Evolutionary conservation across 1,140 invertebrate genomes (phyloP).

Genomic region (Drosophila kohkoa): DNA sequence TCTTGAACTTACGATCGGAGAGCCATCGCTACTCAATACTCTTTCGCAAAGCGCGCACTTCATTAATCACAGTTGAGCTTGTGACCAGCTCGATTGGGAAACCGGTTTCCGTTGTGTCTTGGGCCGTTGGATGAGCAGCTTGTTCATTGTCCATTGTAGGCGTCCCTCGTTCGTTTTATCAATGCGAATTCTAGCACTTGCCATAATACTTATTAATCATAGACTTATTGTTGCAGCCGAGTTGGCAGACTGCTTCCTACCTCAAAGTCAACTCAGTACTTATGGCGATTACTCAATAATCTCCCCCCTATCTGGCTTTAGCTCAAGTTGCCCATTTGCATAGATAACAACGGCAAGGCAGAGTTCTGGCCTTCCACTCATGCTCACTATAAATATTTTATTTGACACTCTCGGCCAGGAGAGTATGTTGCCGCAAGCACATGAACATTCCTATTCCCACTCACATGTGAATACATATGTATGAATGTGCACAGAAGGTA

Average conservation of each 20-base stretch:
- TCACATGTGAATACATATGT: slow-evolving; percentile 1
- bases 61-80: slow-evolving; percentile 6
- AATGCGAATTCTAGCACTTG: slow-evolving; percentile 9
- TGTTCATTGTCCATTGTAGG: neutral
- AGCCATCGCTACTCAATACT: neutral
- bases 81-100: slow-evolving; percentile 20
- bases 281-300: neutral
- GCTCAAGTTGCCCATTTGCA: slow-evolving; percentile 27
- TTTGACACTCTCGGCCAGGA: slow-evolving; percentile 42
- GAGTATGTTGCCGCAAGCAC: slow-evolving; percentile 30
- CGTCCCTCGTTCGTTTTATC: slow-evolving; percentile 8
- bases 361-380: slow-evolving; percentile 7
- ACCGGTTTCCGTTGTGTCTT: slow-evolving; percentile 34
- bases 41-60: slow-evolving; percentile 12
- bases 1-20: slow-evolving; percentile 19
- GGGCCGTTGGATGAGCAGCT: neutral
- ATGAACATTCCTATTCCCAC: neutral
- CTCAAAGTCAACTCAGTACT: slow-evolving; percentile 7
- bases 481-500: slow-evolving; percentile 22
- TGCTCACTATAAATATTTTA: slow-evolving; percentile 23
- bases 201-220: neutral
- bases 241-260: neutral
- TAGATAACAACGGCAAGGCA: slow-evolving; percentile 16
- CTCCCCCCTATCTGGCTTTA: neutral
- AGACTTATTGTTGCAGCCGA: neutral